A percentile compares a stretch with the other conserved stretches of the same genome.
phyloP scores from a whole-genome alignment of 2,113 vertebrate species.

The Barnardius zonarius region DNA sequence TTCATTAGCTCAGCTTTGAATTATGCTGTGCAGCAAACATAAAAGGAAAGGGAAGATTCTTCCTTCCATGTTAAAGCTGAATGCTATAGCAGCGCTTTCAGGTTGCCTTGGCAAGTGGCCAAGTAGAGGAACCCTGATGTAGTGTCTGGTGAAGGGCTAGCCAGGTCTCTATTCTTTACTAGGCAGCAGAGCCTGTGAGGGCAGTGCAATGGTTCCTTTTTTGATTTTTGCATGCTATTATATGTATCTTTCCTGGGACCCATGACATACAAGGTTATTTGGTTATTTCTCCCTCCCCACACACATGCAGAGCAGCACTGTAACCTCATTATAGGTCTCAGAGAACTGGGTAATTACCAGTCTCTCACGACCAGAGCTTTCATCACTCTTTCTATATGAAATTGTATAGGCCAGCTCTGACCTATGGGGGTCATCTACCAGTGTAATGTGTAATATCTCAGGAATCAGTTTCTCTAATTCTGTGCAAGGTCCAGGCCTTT shows the following conservation, averaged over 20 bases:
- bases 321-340: neutral
- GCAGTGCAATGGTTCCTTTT: neutral
- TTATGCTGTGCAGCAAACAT: neutral
- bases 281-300: neutral
- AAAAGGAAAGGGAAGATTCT: neutral
- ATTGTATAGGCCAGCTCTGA: conserved; percentile 8
- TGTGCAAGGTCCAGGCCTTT: neutral
- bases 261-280: neutral
- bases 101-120: neutral
- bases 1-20: neutral
- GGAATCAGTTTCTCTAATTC: neutral
- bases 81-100: neutral
- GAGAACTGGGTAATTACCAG: neutral
- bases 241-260: neutral
- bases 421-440: neutral
- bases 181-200: neutral
- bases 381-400: neutral
- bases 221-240: neutral
- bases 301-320: neutral
- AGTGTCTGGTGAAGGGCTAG: neutral
- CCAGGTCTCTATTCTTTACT: neutral
- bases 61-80: neutral
- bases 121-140: neutral
- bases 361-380: neutral
- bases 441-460: neutral